Evolutionary conservation across 2,113 vertebrate genomes (phyloP), one percentile per base, ranked within the genome.

Genomic region (Eulemur rufifrons): DNA sequence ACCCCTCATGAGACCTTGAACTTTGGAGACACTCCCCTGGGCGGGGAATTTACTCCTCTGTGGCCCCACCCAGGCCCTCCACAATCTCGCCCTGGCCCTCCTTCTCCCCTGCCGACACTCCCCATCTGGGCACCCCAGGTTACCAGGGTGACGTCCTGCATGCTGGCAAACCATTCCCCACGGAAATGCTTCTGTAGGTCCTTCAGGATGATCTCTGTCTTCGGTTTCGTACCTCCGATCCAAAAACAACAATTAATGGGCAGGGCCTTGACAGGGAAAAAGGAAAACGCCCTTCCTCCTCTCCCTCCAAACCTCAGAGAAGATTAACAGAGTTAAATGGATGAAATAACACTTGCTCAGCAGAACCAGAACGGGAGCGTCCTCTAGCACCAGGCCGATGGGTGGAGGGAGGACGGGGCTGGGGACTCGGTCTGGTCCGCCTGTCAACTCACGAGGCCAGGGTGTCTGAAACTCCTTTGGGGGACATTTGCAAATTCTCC

Each of bases 181-280:
- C 42, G 97, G 95, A 98, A 97, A 8, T 94, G 37, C 86, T 97
- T 98, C 93, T 98, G 98, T 12, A 98, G 15, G 0, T 96, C 59
- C 95, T 56, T 96, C 95, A 98, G 76, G 64, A 94, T 18, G 11
- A 0, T 3, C 64, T 96, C 97, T 1, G 34, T 98, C 74, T 92
- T 93, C 8, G 17, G 39, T 21, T 37, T 94, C n/a, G 15, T 0
- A 68, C 92, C 97, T 97, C 21, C 11, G 1, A 45, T 59, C 45
- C 91, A 81, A 82, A 96, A 64, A 29, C 29, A 37, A n/a, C 47
- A 14, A 39, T 85, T 29, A 71, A 52, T 8, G 32, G 86, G 54
- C 61, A 8, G 9, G 54, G 73, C 74, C 85, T 77, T 66, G 3
- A 4, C 1, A 3, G 52, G n/a, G 27, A 8, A 4, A 84, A 63